Conservation (phyloP, 2,888 invertebrate genomes). For the Lagria hirta region DNA sequence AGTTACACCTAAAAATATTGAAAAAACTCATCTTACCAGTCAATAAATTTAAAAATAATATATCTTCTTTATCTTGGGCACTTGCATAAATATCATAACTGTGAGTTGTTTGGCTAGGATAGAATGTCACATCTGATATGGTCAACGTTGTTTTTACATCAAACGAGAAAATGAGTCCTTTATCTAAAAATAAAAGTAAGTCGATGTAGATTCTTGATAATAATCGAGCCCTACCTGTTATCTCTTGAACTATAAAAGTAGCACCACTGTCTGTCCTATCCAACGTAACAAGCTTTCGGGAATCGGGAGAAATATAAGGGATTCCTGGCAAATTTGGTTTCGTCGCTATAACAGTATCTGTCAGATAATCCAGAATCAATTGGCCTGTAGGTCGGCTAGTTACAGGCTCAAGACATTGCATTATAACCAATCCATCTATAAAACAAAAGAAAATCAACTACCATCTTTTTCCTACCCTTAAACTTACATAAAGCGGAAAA, state of each 20-base stretch:
- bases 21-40: constrained; percentile 60
- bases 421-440: constrained; percentile 69
- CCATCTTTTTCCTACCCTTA: neutral
- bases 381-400: constrained; percentile 66
- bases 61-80: constrained; percentile 70
- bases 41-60: constrained; percentile 69
- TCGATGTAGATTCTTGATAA: no score
- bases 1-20: neutral
- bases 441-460: no score
- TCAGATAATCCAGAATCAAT: constrained; percentile 70
- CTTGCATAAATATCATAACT: constrained; percentile 75
- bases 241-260: constrained; percentile 66
- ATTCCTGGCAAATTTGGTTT: constrained; percentile 65
- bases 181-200: constrained; percentile 57
- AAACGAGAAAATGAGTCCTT: constrained; percentile 68
- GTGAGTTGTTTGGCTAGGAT: constrained; percentile 69
- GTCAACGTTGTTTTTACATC: constrained; percentile 75
- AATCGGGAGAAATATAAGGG: constrained; percentile 71
- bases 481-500: constrained; percentile 72
- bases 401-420: constrained; percentile 70
- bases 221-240: constrained; percentile 55
- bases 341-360: constrained; percentile 67
- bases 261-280: constrained; percentile 61
- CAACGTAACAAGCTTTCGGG: constrained; percentile 67
- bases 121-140: constrained; percentile 72